phyloP scores from a whole-genome alignment of 2,113 vertebrate species.

The Upupa epops region DNA sequence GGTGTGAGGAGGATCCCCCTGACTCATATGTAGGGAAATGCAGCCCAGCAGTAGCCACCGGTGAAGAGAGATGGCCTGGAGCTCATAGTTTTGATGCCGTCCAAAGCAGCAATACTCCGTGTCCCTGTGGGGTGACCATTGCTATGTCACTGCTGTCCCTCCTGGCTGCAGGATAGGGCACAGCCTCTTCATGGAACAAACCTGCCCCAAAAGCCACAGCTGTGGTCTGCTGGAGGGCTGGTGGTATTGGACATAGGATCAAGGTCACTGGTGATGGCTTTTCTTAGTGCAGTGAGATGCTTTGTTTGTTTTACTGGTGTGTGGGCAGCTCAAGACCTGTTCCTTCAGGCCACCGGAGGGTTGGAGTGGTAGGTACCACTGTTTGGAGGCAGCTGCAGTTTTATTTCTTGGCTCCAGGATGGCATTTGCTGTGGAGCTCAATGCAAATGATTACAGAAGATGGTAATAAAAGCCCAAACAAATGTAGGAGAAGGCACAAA shows the following conservation, averaged over 20 bases:
- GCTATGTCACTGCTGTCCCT: neutral
- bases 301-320: neutral
- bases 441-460: neutral
- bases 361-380: neutral
- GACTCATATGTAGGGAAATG: neutral
- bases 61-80: neutral
- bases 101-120: accelerated
- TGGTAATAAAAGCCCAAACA: neutral
- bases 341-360: neutral
- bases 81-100: neutral
- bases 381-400: neutral
- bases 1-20: neutral
- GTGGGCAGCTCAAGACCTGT: neutral
- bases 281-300: neutral
- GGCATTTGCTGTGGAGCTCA: neutral
- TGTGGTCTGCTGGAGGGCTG: neutral
- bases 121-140: neutral
- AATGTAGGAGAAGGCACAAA: neutral
- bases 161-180: neutral
- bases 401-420: neutral
- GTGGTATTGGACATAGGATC: neutral
- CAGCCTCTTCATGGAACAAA: neutral
- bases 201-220: neutral
- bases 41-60: neutral
- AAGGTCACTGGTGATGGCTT: neutral